Base-by-base conservation (phyloP, 2,888 invertebrate genomes). In the Drymonia ruficornis region DNA sequence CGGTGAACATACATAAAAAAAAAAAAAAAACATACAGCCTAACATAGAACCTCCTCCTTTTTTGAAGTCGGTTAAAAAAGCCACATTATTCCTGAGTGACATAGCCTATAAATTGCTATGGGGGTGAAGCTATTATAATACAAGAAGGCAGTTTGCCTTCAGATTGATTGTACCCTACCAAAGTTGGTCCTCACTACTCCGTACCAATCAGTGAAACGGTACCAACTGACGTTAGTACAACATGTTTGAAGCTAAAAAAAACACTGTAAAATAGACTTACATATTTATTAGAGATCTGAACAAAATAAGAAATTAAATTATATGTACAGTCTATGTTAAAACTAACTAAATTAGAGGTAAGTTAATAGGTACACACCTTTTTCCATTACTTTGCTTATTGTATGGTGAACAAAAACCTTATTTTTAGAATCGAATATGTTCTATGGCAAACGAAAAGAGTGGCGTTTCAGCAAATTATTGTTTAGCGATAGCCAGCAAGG, bases 231-330 rank as follows among this genome's bases (percentile, higher is more conserved):
- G n/a, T n/a, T n/a, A n/a, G n/a, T n/a, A n/a, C n/a, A n/a, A 31
- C 31, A 2, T 9, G 11, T 31, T 11, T 11, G 3, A 12, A 11
- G 12, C 1, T 31, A 36, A 36, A 36, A 0, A 5, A 72, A 72
- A 74, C 67, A 73, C 76, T 71, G 65, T 69, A 71, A 0, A 70
- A 74, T 91, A 91, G 91, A 93, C 92, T 93, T 93, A 93, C 89
- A 90, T 91, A 89, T 93, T 93, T 93, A 93, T 93, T 93, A 93
- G 93, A 93, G 93, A 93, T 93, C 93, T 93, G 93, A 93, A 93
- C 93, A 93, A 91, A 93, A 93, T 92, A 93, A 89, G 91, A 93
- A 93, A 91, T 93, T 89, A 93, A 93, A 93, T 93, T 91, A 93
- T 93, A 93, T 93, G 93, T 93, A 93, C 93, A 93, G 93, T 92